Base-by-base conservation (phyloP, 1,140 invertebrate species). In the Druon quercuslanigerum region DNA sequence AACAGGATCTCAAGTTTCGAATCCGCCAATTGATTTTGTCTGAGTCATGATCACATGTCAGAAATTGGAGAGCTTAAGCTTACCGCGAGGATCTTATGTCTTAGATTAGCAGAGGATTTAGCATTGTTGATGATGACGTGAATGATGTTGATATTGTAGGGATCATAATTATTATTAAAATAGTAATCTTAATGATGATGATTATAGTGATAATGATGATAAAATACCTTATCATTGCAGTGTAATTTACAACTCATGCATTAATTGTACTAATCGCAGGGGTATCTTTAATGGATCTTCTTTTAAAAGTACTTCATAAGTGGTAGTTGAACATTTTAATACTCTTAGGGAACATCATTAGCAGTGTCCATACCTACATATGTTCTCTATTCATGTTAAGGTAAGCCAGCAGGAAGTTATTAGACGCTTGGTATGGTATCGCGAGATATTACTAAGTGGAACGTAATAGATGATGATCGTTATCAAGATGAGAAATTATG, bases 1-100 rank as follows among this genome's bases (percentile, higher is more conserved):
- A 73, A 60, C 51, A 40, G 60, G 60, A 66, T 66, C 60, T 66
- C 60, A 66, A 40, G 60, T 66, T 66, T 46, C 60, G 60, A 40
- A 66, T 66, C 25, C 60, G 25, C 33, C 60, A 33, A 66, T 66
- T 66, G 60, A 33, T 66, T 66, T 66, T 66, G 60, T 40, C 33
- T 33, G 60, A 66, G 60, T 66, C 60, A 66, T 66, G 33, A 66
- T 66, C 33, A 66, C 60, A 40, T 46, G 60, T 66, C 60, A 66
- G 25, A 33, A 33, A 14, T 60, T 60, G 19, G 20, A 60, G 20
- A 66, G 33, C 60, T 66, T 25, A 40, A 14, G 60, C 33, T 33
- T 66, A 66, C 33, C 40, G 60, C 46, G 60, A 46, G 25, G 33
- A 40, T 66, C 25, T 66, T 66, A 66, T 25, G 46, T 46, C n/a